Conservation (phyloP, 2,797 vertebrate species). For the Gymnoscopelus microlampas region DNA sequence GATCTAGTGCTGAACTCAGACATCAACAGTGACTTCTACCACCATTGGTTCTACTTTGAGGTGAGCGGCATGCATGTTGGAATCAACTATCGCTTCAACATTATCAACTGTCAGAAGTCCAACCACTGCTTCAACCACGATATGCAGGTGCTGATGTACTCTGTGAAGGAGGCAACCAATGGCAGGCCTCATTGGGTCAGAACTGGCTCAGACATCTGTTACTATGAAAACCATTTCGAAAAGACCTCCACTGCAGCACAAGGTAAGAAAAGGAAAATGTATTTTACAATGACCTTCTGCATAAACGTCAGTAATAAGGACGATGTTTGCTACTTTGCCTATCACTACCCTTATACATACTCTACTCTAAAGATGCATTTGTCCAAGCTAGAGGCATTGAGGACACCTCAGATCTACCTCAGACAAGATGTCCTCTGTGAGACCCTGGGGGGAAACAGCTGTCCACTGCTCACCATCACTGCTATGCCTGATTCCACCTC, state of each 20-base stretch:
- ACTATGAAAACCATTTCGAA: constrained; percentile 98
- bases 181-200: constrained; percentile 91
- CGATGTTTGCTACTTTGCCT: constrained; percentile 98
- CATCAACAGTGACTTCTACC: constrained; percentile 99
- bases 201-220: constrained; percentile 95
- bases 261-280: constrained; percentile 97
- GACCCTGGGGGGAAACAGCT: constrained; percentile 92
- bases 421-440: constrained; percentile 91
- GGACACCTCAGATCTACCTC: constrained; percentile 93
- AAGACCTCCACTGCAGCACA: constrained; percentile 94
- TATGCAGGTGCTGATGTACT: constrained; percentile 99
- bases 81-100: constrained; percentile 93
- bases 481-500: constrained; percentile 95
- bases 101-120: constrained; percentile 98
- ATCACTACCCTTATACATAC: constrained; percentile 97
- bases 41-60: constrained; percentile 99
- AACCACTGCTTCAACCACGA: constrained; percentile 99
- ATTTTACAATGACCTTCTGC: constrained; percentile 95
- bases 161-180: constrained; percentile 93
- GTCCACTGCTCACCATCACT: constrained; percentile 96
- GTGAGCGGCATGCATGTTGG: constrained; percentile 95
- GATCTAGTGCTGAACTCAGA: constrained; percentile 98
- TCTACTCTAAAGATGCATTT: constrained; percentile 99
- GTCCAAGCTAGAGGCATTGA: constrained; percentile 89
- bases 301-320: constrained; percentile 92